Percentiles rank a stretch among this genome's conserved stretches.
phyloP scores from a whole-genome alignment of 2,113 vertebrate genomes.

The Limanda limanda region DNA sequence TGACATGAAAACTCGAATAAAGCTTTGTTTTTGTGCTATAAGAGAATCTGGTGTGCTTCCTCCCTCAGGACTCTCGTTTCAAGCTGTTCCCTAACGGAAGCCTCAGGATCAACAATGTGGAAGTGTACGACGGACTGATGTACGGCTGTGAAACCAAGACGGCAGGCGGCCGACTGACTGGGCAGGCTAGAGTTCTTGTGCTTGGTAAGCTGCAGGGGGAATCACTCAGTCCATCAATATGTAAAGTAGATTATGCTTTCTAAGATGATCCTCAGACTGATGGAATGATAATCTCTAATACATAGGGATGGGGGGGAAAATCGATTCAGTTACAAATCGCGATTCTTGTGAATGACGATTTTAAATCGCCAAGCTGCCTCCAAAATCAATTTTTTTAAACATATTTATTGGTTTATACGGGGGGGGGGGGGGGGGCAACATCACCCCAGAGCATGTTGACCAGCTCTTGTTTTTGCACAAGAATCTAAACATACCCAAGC shows the following conservation, averaged over 20 bases:
- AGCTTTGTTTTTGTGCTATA: too few species aligned
- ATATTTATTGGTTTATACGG: too few species aligned
- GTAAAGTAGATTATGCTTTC: constrained; percentile 1
- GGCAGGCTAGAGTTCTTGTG: constrained; percentile 87
- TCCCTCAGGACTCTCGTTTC: constrained; percentile 87
- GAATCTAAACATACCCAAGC: too few species aligned
- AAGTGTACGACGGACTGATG: constrained; percentile 91
- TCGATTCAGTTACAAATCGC: too few species aligned
- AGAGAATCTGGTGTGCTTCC: neutral
- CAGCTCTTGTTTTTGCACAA: too few species aligned
- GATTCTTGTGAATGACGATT: too few species aligned
- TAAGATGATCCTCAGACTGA: constrained; percentile 6
- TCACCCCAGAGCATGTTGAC: too few species aligned
- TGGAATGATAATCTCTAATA: constrained; percentile 6
- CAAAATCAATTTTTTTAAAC: too few species aligned
- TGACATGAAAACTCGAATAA: neutral
- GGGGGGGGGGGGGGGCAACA: too few species aligned
- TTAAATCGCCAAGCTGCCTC: too few species aligned
- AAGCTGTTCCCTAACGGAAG: constrained; percentile 91
- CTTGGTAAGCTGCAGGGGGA: constrained; percentile 83
- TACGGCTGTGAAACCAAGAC: constrained; percentile 92
- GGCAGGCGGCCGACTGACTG: constrained; percentile 84
- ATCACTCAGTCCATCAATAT: neutral
- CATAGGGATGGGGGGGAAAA: too few species aligned
- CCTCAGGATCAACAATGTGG: constrained; percentile 92